Base-by-base conservation (phyloP, 1,140 invertebrate genomes). In the Drosophila athabasca region DNA sequence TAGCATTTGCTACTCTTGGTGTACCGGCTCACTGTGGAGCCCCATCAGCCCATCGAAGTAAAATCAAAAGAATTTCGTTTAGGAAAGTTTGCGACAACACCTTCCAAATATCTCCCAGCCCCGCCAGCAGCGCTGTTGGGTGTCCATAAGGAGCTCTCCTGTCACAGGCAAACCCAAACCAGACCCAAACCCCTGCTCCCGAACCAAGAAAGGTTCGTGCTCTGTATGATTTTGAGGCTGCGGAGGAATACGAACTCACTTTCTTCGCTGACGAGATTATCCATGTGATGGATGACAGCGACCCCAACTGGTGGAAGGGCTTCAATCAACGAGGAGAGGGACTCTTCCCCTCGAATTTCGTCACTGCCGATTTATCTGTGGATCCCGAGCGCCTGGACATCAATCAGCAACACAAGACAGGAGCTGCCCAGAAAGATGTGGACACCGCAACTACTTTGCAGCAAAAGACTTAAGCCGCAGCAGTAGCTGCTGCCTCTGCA, bases 271-370 rank as follows among this genome's bases (percentile, higher is more conserved):
- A 98, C 61, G 98, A 99, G 93, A 96, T 99, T 50, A 96, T 97
- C 85, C 94, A 96, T 79, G 95, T 97, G 65, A 92, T 95, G 46
- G 96, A 97, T 91, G 96, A 95, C 90, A 97, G 96, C 72, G 98
- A 99, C 94, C 95, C 95, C 13, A 99, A 99, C 93, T 99, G 99
- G 99, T 99, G 98, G 98, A 98, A 98, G 92, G 99, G 98, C 3
- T 95, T 94, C 82, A 98, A 97, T 93, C 95, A 97, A 87, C 94
- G 96, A 90, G 97, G 98, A 49, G 97, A 99, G 92, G 98, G 98
- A 1, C 93, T 99, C 13, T 99, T 99, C 92, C 99, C 99, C 8
- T 96, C 98, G 8, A 99, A 99, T 94, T 99, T 99, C 94, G 98
- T 99, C 22, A 98, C 98, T 19, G 94, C 95, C 19, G 97, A 99